Evolutionary conservation across 2,888 invertebrate genomes (phyloP).

Genomic region (Formica aserva): DNA sequence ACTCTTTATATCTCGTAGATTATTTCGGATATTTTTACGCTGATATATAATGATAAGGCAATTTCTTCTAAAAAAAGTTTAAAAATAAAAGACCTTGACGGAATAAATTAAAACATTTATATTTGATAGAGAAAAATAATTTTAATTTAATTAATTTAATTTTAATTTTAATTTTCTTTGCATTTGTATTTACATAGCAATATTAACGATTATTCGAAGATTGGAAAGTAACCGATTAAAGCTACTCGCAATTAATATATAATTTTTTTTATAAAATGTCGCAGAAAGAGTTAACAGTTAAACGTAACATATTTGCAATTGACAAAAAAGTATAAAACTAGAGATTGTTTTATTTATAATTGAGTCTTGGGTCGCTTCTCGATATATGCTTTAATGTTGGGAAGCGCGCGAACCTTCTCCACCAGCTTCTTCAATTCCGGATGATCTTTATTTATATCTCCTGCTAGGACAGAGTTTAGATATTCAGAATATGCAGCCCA

Average conservation of each 20-base stretch:
- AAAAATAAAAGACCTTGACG: too few species aligned
- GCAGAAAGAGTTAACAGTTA: background rate
- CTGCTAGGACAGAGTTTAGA: slow-evolving; percentile 76
- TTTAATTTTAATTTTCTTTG: background rate
- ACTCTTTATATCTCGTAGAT: too few species aligned
- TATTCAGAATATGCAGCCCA: slow-evolving; percentile 84
- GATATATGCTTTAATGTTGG: slow-evolving; percentile 85
- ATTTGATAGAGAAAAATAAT: too few species aligned
- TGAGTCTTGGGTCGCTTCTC: slow-evolving; percentile 79
- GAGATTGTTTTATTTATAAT: slow-evolving; percentile 59
- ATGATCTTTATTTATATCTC: slow-evolving; percentile 83
- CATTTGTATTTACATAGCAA: background rate
- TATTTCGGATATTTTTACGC: too few species aligned
- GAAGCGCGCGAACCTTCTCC: slow-evolving; percentile 83
- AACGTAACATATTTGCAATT: background rate
- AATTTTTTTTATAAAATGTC: background rate
- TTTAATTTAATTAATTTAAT: too few species aligned
- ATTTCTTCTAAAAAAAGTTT: too few species aligned
- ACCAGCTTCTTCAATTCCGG: slow-evolving; percentile 85
- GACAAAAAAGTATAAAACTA: background rate
- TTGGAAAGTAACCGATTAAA: background rate
- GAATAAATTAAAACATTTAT: too few species aligned
- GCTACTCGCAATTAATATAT: background rate
- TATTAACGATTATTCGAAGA: background rate
- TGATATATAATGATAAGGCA: too few species aligned